Conservation (phyloP, 2,888 invertebrate genomes). For the Spilosoma lubricipeda region DNA sequence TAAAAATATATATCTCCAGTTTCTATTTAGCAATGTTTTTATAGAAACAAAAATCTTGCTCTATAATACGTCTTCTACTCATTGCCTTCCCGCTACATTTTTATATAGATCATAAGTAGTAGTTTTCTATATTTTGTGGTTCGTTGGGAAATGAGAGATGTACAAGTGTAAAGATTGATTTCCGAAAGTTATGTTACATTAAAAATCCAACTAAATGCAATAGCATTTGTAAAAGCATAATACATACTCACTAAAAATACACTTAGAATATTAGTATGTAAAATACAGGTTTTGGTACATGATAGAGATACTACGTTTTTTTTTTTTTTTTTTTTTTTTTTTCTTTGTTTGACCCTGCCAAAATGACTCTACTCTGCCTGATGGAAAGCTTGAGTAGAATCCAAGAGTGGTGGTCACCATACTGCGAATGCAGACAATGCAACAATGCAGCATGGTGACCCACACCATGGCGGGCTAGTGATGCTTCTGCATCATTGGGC, state of each 20-base stretch:
- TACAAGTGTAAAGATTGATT: neutral
- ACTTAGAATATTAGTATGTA: neutral
- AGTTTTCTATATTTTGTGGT: neutral
- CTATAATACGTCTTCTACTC: neutral
- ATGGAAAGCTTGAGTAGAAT: no score
- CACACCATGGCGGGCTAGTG: no score
- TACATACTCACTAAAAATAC: no score
- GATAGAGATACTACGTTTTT: neutral
- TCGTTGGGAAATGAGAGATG: neutral
- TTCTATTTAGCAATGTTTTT: neutral
- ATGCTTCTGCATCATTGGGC: no score
- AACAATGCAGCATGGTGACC: no score
- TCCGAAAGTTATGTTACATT: neutral
- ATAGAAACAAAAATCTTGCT: neutral
- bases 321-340: no score
- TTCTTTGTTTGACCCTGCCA: no score
- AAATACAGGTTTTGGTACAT: neutral
- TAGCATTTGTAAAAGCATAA: neutral
- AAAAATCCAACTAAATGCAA: neutral
- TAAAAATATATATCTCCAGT: no score
- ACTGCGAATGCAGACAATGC: no score
- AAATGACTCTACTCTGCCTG: no score
- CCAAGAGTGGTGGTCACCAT: no score
- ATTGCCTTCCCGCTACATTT: neutral
- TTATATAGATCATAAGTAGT: no score